These are phyloP conservation scores for Nanger granti DNA, from an alignment of 2,113 vertebrate genomes.

Conservation along the genomic window DNA sequence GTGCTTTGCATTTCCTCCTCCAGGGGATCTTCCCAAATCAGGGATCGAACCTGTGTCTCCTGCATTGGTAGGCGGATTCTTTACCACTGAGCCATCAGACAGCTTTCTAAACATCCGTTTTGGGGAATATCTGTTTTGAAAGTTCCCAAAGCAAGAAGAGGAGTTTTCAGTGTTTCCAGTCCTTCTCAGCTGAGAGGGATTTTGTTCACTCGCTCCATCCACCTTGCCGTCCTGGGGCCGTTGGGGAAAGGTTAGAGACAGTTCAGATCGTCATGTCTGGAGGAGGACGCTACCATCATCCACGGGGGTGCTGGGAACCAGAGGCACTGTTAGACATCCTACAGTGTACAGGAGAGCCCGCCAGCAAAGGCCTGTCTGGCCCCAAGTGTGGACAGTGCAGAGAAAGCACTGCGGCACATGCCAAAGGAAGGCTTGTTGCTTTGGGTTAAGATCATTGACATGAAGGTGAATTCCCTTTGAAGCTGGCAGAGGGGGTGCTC, in stretches of 20 bases:
- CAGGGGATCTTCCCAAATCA: not conserved
- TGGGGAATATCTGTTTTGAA: not conserved
- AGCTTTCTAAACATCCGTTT: not conserved
- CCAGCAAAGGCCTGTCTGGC: not conserved
- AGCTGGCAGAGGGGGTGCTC: not conserved
- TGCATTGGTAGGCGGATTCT: not conserved
- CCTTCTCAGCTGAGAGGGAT: not conserved
- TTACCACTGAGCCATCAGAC: not conserved
- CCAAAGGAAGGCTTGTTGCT: not conserved
- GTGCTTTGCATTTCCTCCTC: not conserved
- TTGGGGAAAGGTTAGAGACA: not conserved
- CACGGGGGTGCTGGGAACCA: not conserved
- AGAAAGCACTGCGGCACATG: not conserved
- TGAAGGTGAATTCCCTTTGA: too few relatives aligned
- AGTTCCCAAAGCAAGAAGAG: not conserved
- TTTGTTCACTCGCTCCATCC: not conserved
- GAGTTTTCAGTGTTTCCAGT: not conserved
- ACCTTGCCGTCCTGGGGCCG: accelerated
- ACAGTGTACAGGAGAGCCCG: too few relatives aligned
- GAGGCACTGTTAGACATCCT: not conserved
- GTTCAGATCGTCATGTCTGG: not conserved
- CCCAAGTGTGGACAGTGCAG: accelerated
- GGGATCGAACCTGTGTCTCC: not conserved
- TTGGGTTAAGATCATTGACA: not conserved
- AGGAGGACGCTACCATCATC: too few relatives aligned